phyloP scores from a whole-genome alignment of 2,797 vertebrate species.

The Eleutherodactylus coqui region DNA sequence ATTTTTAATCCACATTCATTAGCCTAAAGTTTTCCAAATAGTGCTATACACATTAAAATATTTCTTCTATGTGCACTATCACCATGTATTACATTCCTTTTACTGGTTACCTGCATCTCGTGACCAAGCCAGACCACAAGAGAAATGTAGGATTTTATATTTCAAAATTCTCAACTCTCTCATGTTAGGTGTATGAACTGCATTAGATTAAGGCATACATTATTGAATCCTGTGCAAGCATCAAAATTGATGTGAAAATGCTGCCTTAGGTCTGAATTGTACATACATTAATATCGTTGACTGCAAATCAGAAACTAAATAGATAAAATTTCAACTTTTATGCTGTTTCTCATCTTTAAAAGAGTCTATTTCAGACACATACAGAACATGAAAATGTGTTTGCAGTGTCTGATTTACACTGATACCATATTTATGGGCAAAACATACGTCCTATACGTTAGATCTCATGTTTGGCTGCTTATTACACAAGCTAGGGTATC shows the following conservation, averaged over 20 bases:
- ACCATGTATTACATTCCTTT: not conserved
- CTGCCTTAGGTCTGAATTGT: not conserved
- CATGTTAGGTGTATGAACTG: not conserved
- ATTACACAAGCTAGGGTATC: conserved; percentile 12
- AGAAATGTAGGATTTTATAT: not conserved
- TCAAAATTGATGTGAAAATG: not conserved
- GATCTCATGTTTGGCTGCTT: not conserved
- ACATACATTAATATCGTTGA: not conserved
- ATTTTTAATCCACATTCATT: not conserved
- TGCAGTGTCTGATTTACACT: not conserved
- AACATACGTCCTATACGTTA: not conserved
- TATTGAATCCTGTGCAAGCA: conserved; percentile 10
- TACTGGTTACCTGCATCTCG: not conserved
- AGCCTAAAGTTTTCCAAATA: conserved; percentile 5
- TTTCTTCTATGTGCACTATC: conserved; percentile 20
- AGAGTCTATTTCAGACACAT: not conserved
- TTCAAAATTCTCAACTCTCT: not conserved
- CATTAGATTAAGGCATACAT: conserved; percentile 29
- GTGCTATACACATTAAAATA: conserved; percentile 26
- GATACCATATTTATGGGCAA: not conserved
- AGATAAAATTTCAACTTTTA: not conserved
- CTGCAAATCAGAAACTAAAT: not conserved
- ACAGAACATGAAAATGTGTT: conserved; percentile 4
- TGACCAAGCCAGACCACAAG: conserved; percentile 2
- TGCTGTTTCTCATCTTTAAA: not conserved